These are phyloP conservation scores for Riptortus pedestris DNA, from an alignment of 1,140 invertebrate genomes.

Conservation along the genomic window DNA sequence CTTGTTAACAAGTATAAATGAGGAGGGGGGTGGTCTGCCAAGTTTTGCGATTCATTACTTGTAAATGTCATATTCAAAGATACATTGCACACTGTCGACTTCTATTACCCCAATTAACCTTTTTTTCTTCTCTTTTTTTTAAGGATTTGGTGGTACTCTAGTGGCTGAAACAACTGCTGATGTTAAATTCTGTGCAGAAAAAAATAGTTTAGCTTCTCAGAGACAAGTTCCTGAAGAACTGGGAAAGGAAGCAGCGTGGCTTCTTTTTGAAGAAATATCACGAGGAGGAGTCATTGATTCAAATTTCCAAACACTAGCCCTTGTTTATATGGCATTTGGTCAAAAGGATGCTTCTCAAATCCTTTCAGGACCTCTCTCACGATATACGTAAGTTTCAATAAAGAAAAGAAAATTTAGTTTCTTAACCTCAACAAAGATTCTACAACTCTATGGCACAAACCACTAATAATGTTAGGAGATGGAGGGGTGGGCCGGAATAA, in stretches of 20 bases:
- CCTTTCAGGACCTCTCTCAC: slow-evolving; percentile 57
- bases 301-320: slow-evolving; percentile 70
- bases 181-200: slow-evolving; percentile 61
- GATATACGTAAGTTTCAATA: slow-evolving; percentile 48
- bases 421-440: no score
- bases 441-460: no score
- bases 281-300: slow-evolving; percentile 88
- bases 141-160: slow-evolving; percentile 80
- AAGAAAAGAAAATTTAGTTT: no score
- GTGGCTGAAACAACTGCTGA: slow-evolving; percentile 87
- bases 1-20: no score
- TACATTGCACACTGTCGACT: no score
- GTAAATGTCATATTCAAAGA: no score
- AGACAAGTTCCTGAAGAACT: slow-evolving; percentile 79
- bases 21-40: no score
- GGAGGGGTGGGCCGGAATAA: no score
- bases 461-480: no score
- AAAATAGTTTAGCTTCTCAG: slow-evolving; percentile 41
- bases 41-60: no score
- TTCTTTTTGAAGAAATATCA: slow-evolving; percentile 82
- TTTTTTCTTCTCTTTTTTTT: slow-evolving; percentile 31
- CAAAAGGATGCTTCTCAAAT: slow-evolving; percentile 94
- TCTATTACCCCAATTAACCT: no score
- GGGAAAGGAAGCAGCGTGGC: slow-evolving; percentile 67
- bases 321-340: slow-evolving; percentile 84